These are phyloP conservation scores for Channallabes apus DNA, from an alignment of 2,797 vertebrate genomes.

Conservation along the genomic window DNA sequence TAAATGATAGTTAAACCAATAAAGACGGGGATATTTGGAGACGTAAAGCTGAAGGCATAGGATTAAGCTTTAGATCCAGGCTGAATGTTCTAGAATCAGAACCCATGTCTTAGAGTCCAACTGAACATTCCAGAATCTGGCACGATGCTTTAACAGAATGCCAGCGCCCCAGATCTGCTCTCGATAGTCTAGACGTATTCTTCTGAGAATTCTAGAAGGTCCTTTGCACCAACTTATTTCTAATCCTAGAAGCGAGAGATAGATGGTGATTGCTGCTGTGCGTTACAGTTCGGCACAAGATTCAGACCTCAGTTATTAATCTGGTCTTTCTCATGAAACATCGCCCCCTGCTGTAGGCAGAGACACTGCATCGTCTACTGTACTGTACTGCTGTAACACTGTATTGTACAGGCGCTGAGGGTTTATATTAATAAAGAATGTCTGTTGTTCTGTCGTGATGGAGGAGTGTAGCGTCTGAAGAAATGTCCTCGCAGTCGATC, in stretches of 20 bases:
- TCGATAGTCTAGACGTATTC: not conserved
- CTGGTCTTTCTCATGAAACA: not conserved
- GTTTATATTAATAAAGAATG: not conserved
- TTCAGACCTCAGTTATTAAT: not conserved
- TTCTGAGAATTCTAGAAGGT: not conserved
- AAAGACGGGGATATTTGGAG: too few relatives aligned
- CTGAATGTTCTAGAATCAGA: not conserved
- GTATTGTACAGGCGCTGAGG: too few relatives aligned
- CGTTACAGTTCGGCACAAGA: not conserved
- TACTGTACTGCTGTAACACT: too few relatives aligned
- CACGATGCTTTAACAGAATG: too few relatives aligned
- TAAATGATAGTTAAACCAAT: too few relatives aligned
- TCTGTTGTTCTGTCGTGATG: not conserved
- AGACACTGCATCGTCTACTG: not conserved
- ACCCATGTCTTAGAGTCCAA: too few relatives aligned
- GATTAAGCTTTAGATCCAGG: not conserved
- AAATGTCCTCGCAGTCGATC: not conserved
- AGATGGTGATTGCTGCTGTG: not conserved
- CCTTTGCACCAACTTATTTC: not conserved
- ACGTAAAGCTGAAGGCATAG: not conserved
- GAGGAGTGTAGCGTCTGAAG: not conserved
- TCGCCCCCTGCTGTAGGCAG: not conserved
- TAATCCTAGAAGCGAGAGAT: not conserved
- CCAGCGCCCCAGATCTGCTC: too few relatives aligned
- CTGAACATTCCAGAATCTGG: too few relatives aligned